Evolutionary conservation across 2,888 invertebrate genomes (phyloP), one percentile per base, ranked within the genome.

Genomic region (Kuschelorhynchus macadamiae): DNA sequence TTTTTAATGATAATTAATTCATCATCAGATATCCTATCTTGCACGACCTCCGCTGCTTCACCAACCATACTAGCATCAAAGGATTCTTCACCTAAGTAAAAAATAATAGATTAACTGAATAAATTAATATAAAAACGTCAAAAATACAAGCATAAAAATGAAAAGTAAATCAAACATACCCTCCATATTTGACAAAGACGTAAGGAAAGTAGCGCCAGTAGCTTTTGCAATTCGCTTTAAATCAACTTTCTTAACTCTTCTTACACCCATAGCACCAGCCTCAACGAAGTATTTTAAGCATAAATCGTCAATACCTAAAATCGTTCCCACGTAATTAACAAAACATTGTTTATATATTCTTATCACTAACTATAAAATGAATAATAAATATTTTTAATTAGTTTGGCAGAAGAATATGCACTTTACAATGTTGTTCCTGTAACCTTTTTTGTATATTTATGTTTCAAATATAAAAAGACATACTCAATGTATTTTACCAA

Each of bases 241-340:
- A 84, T 99, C 99, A 0, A 89, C 87, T 83, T 98, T 98, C 86
- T 97, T 97, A 77, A 96, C 96, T 44, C 99, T 87, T 42, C 99
- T 87, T 4, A 99, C 97, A 44, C 95, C 99, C 95, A 99, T 97
- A 11, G 98, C 98, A 0, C 96, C 96, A 44, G 92, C 90, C 85
- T 99, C 99, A 20, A 98, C 93, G 81, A 99, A 99, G 85, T 98
- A 98, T 86, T 99, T 99, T 72, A 99, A 88, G 83, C 98, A 99
- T 16, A 99, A 88, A 85, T 99, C 99, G 82, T 99, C 99, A 72
- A 99, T 97, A 60, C 99, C 98, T 67, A 12, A 41, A 67, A 47
- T 21, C 14, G 20, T 32, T 14, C 1, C 42, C 25, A 32, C 14
- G n/a, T n/a, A n/a, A n/a, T n/a, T n/a, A n/a, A n/a, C n/a, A n/a